Base-by-base conservation (phyloP, 2,797 vertebrate species). In the Atherinosoma microstoma region DNA sequence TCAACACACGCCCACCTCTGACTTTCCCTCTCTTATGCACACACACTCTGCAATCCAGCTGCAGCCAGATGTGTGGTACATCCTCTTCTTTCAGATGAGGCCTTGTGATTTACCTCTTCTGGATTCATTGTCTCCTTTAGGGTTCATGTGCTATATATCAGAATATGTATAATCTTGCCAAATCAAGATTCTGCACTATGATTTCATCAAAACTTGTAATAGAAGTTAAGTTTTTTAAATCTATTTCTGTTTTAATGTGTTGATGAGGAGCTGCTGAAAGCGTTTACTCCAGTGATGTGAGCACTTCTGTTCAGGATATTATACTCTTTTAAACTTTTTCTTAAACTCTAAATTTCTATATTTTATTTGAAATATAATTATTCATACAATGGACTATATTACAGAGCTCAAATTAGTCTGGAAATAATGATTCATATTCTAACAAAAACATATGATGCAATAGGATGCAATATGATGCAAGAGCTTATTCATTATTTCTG, bases 21-120 rank as follows among this genome's bases (percentile, higher is more conserved):
- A 8, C 67, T 64, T 73, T 75, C 76, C 61, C 66, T 66, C 64
- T 27, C 59, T 59, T 66, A 60, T 61, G 57, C 67, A 36, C 70
- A 69, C 65, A 24, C 73, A 35, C 54, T 49, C 6, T 42, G 24
- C 64, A 60, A 57, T 78, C 61, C 78, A 89, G 76, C 77, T 93
- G 85, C 79, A 80, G 70, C 89, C 90, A 93, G 83, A 92, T 90
- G 84, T 85, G 73, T 66, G 58, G 34, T 51, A 70, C 12, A 18
- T 67, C 62, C 54, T 79, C 29, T 54, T 74, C 64, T 76, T 71
- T 45, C 53, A 73, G n/a, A 68, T 51, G 49, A 64, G 24, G 32
- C 70, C 65, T 65, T 66, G 15, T 61, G 51, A 70, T 72, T 67
- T 54, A 61, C 57, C 40, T 38, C 34, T 47, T 34, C 29, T 73